Conservation (phyloP, 2,888 invertebrate species). For the Cyaniris semiargus region DNA sequence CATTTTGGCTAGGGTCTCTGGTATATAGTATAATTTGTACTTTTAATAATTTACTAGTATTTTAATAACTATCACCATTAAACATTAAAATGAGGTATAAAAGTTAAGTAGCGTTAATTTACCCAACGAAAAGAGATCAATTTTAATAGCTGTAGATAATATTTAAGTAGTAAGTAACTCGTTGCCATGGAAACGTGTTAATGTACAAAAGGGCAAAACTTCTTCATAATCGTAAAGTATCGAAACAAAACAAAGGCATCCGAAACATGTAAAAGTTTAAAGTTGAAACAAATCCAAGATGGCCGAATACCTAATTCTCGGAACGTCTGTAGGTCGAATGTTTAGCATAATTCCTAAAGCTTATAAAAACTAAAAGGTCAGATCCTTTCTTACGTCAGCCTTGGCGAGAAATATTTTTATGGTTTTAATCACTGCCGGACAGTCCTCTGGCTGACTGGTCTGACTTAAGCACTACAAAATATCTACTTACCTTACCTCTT, state of each 20-base stretch:
- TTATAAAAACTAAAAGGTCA: conserved; percentile 49
- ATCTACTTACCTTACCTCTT: no score
- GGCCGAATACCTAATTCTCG: conserved; percentile 45
- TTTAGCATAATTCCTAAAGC: conserved; percentile 47
- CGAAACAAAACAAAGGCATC: conserved; percentile 22
- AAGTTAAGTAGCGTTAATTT: no score
- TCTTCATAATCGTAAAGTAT: not conserved
- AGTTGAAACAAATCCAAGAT: conserved; percentile 38
- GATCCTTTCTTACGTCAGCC: conserved; percentile 45
- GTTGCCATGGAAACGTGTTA: not conserved
- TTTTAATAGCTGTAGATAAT: no score
- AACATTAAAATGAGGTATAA: no score
- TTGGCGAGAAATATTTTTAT: conserved; percentile 8
- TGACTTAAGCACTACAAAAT: not conserved
- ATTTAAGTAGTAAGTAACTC: not conserved
- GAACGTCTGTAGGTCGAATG: conserved; percentile 55
- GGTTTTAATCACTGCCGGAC: not conserved
- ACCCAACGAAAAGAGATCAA: no score
- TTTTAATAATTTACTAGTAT: no score
- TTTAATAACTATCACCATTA: no score
- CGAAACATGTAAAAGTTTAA: conserved; percentile 31
- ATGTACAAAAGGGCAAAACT: not conserved
- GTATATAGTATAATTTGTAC: no score
- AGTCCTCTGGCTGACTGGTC: not conserved
- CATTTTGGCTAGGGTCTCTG: no score